Conservation (phyloP, 2,797 vertebrate genomes). For the Epinephelus coioides region DNA sequence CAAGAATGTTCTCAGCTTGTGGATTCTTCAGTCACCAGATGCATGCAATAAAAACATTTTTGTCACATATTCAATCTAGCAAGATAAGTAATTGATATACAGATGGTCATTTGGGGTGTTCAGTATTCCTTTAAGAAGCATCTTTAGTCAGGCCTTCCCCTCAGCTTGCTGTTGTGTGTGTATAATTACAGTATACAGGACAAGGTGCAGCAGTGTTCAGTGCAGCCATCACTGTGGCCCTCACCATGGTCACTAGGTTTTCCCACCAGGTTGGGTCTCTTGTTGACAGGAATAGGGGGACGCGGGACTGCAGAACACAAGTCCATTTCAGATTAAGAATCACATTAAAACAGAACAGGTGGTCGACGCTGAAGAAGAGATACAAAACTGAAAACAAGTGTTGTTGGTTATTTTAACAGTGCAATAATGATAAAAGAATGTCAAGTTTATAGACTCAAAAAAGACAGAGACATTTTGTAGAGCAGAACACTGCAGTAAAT, state of each 20-base stretch:
- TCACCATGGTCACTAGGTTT: constrained; percentile 81
- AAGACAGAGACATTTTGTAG: constrained; percentile 27
- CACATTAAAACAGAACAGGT: constrained; percentile 45
- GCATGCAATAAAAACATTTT: too few relatives aligned
- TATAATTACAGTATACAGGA: constrained; percentile 3
- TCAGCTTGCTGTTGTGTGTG: constrained; percentile 6
- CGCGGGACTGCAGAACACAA: constrained; percentile 70
- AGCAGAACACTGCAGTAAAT: constrained; percentile 31
- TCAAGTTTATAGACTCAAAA: constrained; percentile 29
- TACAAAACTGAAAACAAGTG: constrained; percentile 63
- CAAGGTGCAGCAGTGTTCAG: constrained; percentile 37
- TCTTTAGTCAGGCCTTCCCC: background rate
- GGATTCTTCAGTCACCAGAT: too few relatives aligned
- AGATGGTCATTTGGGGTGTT: too few relatives aligned
- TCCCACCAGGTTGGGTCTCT: constrained; percentile 80
- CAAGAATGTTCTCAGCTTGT: too few relatives aligned
- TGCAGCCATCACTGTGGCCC: constrained; percentile 42
- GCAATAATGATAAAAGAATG: constrained; percentile 42
- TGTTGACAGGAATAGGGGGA: constrained; percentile 64
- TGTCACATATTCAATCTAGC: too few relatives aligned
- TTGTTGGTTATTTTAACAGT: constrained; percentile 54
- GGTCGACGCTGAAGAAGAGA: constrained; percentile 35
- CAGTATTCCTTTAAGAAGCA: background rate
- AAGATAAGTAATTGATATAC: too few relatives aligned
- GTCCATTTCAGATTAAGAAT: constrained; percentile 50